Percentiles rank a stretch among this genome's conserved stretches.
Evolutionary conservation across 2,113 vertebrate genomes (phyloP).

Genomic region (Neogobius melanostomus): DNA sequence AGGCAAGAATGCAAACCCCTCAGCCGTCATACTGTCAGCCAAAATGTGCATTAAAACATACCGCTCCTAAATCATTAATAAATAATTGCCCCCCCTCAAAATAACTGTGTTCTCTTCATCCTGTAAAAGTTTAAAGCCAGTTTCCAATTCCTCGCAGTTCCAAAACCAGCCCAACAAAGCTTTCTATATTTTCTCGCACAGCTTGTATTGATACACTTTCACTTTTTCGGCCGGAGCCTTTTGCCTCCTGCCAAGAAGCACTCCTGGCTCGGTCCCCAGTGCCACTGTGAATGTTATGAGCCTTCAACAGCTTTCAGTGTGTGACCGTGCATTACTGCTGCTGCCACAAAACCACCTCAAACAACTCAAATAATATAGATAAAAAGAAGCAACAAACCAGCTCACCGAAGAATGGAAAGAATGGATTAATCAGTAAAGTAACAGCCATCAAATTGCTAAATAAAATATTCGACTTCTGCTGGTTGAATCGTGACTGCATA

Average conservation of each 20-base stretch:
- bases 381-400: too few relatives aligned
- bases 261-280: slow-evolving; percentile 29
- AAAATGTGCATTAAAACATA: too few relatives aligned
- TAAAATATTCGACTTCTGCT: too few relatives aligned
- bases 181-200: neutral
- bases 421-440: too few relatives aligned
- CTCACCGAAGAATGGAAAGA: too few relatives aligned
- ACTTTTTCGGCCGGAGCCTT: slow-evolving; percentile 24
- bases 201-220: slow-evolving; percentile 38
- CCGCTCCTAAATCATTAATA: too few relatives aligned
- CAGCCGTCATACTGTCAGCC: too few relatives aligned
- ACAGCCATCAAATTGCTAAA: too few relatives aligned
- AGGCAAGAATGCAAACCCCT: too few relatives aligned
- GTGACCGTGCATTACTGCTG: slow-evolving; percentile 28
- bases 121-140: neutral
- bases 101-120: neutral
- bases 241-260: slow-evolving; percentile 36
- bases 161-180: neutral
- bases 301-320: slow-evolving; percentile 23
- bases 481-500: neutral
- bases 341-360: slow-evolving; percentile 25
- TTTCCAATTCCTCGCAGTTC: neutral
- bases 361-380: neutral
- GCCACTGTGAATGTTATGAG: slow-evolving; percentile 33
- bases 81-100: too few relatives aligned